A percentile compares a stretch with the other conserved stretches of the same genome.
Evolutionary conservation across 2,113 vertebrate species (phyloP).

Genomic region (Strix aluco): DNA sequence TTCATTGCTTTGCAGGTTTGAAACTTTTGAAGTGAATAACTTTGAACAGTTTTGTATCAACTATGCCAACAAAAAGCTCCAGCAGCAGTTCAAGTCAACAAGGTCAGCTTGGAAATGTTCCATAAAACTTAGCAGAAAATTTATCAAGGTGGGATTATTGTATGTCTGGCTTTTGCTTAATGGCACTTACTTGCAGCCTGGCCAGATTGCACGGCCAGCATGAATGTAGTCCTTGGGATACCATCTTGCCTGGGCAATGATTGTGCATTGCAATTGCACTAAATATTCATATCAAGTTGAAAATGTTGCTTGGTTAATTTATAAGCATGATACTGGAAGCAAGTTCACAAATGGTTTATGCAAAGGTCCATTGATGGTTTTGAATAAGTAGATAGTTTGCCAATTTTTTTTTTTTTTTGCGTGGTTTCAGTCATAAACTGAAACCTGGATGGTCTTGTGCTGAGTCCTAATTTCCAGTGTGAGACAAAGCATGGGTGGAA

Average conservation of each 20-base stretch:
- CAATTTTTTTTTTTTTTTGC: background rate
- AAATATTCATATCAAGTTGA: background rate
- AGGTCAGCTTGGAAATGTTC: background rate
- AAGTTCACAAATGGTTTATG: background rate
- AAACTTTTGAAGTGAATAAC: constrained; percentile 95
- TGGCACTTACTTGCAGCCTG: background rate
- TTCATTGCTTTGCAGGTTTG: constrained; percentile 82
- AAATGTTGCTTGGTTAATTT: background rate
- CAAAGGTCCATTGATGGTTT: background rate
- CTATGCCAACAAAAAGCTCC: constrained; percentile 97
- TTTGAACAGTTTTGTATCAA: constrained; percentile 99
- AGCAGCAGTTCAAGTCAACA: constrained; percentile 97
- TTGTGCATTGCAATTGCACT: background rate
- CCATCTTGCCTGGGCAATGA: background rate
- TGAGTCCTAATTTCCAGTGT: background rate
- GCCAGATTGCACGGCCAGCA: rapidly evolving
- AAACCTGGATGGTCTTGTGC: background rate
- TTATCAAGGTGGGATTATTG: background rate
- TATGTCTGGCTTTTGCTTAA: background rate
- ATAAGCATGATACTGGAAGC: background rate
- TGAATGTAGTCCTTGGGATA: background rate
- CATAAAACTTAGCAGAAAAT: background rate
- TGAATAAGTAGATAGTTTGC: background rate
- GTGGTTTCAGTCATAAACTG: background rate
- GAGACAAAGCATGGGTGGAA: background rate